Conservation (phyloP, 2,113 vertebrate genomes). For the Romanogobio albipinnatus region DNA sequence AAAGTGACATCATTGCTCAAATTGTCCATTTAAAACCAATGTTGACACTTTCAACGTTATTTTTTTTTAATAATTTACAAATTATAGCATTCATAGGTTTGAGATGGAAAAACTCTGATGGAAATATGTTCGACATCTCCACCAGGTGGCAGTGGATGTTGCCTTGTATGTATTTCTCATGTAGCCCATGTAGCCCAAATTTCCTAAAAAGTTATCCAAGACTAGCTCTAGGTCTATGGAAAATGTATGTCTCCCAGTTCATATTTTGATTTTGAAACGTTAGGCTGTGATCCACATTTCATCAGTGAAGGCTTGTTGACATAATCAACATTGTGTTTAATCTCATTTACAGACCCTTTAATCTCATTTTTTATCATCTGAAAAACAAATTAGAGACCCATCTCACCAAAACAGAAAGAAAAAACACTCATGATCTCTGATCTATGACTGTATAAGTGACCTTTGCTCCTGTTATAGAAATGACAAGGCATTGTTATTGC, state of each 20-base stretch:
- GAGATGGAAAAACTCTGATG: background rate
- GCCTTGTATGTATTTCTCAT: background rate
- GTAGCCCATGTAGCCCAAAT: background rate
- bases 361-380: background rate
- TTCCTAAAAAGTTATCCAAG: background rate
- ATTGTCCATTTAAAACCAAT: background rate
- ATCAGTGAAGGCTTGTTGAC: background rate
- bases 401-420: background rate
- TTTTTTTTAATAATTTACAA: background rate
- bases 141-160: background rate
- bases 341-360: background rate
- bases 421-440: slow-evolving; percentile 2
- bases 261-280: background rate
- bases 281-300: background rate
- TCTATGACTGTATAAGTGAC: background rate
- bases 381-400: background rate
- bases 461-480: slow-evolving; percentile 12
- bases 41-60: background rate
- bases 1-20: background rate
- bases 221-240: no score
- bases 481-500: background rate
- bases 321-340: background rate
- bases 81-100: background rate
- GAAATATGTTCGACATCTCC: background rate
- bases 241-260: background rate